Evolutionary conservation across 1,140 invertebrate species (phyloP).

Genomic region (Drosophila pallidifrons): DNA sequence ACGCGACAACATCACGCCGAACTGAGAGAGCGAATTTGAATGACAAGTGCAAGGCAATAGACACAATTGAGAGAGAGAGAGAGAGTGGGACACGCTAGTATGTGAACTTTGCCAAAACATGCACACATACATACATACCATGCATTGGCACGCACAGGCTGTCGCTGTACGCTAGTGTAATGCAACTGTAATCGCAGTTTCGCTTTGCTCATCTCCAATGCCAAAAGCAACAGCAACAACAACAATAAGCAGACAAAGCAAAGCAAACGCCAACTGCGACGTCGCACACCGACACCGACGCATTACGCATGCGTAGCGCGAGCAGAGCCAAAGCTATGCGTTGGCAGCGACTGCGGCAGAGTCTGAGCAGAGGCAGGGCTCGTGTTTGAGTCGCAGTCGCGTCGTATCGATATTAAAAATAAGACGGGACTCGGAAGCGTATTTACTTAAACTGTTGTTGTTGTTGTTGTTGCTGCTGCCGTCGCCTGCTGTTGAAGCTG

Average conservation of each 20-base stretch:
- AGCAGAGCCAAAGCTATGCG: constrained; percentile 12
- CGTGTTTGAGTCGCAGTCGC: constrained; percentile 26
- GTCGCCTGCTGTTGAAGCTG: constrained; percentile 42
- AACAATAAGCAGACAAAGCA: not conserved
- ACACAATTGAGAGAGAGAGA: not conserved
- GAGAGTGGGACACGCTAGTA: not conserved
- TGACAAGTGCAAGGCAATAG: too few species aligned
- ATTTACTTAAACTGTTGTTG: constrained; percentile 40
- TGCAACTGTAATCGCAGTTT: constrained; percentile 30
- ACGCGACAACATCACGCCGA: not conserved
- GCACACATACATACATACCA: not conserved
- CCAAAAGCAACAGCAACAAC: constrained; percentile 24
- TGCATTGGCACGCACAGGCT: too few species aligned
- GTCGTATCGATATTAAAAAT: constrained; percentile 65
- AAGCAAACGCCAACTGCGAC: not conserved
- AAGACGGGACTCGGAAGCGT: constrained; percentile 77
- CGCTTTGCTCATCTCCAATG: constrained; percentile 32
- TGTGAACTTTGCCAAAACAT: not conserved
- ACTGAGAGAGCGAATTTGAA: not conserved
- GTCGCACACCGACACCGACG: constrained; percentile 33
- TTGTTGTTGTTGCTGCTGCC: constrained; percentile 12
- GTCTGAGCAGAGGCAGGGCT: constrained; percentile 11
- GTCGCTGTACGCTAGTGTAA: not conserved
- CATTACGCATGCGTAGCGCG: constrained; percentile 60
- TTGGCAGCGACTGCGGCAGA: constrained; percentile 1